These are phyloP conservation scores for Pandemis heparana DNA, from an alignment of 2,888 invertebrate species.

Conservation along the genomic window DNA sequence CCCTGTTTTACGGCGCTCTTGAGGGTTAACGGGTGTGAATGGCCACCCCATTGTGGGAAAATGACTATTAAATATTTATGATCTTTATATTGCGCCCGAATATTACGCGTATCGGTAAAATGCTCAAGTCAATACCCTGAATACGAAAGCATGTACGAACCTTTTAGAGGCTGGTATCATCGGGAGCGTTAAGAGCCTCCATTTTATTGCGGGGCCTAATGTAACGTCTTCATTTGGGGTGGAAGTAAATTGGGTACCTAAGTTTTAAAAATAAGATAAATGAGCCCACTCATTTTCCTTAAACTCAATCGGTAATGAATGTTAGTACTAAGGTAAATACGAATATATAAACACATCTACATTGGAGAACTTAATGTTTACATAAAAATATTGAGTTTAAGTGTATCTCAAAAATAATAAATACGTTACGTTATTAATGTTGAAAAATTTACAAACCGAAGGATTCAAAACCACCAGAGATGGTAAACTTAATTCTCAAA, in stretches of 20 bases:
- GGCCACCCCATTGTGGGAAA: slow-evolving; percentile 84
- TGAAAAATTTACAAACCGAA: too few relatives aligned
- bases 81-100: slow-evolving; percentile 62
- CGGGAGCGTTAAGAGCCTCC: slow-evolving; percentile 24
- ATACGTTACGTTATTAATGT: too few relatives aligned
- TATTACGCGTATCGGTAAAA: slow-evolving; percentile 58
- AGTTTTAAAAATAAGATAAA: neutral
- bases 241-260: neutral
- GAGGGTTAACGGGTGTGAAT: slow-evolving; percentile 81
- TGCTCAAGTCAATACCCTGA: slow-evolving; percentile 45
- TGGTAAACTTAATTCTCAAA: neutral
- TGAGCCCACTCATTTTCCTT: too few relatives aligned
- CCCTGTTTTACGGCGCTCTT: slow-evolving; percentile 71
- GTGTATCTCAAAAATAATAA: too few relatives aligned
- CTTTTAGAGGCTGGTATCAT: slow-evolving; percentile 34
- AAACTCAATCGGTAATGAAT: too few relatives aligned
- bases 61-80: slow-evolving; percentile 84
- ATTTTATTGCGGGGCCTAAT: slow-evolving; percentile 26
- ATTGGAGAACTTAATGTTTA: too few relatives aligned
- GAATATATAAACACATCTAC: too few relatives aligned
- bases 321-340: neutral
- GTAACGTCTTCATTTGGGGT: neutral
- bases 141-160: slow-evolving; percentile 34
- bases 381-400: too few relatives aligned
- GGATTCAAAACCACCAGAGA: too few relatives aligned